Evolutionary conservation across 2,113 vertebrate species (phyloP).

Genomic region (Osmerus eperlanus): DNA sequence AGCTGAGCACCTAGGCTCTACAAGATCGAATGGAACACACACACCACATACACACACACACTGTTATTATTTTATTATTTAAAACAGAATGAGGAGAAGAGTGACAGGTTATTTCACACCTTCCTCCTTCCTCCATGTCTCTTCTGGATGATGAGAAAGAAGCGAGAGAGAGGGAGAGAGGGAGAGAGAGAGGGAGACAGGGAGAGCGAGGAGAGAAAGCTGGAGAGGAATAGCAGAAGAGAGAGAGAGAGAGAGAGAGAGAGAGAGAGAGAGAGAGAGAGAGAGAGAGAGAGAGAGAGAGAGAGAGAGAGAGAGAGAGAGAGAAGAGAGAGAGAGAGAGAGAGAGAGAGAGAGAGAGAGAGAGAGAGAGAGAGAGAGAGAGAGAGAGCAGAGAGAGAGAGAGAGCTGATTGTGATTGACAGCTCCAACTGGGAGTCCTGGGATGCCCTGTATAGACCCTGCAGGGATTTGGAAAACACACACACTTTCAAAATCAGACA

Average conservation of each 20-base stretch:
- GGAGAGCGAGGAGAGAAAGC: slow-evolving; percentile 12
- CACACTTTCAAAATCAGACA: neutral
- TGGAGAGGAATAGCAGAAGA: neutral
- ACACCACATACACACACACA: too few relatives aligned
- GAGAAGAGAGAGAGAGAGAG: neutral
- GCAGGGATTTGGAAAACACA: neutral
- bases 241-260: neutral
- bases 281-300: slow-evolving; percentile 17
- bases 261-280: too few relatives aligned
- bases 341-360: slow-evolving; percentile 15
- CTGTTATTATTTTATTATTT: too few relatives aligned
- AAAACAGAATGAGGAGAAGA: too few relatives aligned
- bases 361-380: slow-evolving; percentile 1
- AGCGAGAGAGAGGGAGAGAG: neutral
- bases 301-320: neutral
- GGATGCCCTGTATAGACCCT: slow-evolving; percentile 27
- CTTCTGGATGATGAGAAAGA: neutral
- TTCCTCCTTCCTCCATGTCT: too few relatives aligned
- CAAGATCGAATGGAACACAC: too few relatives aligned
- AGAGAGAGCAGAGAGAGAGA: slow-evolving; percentile 10
- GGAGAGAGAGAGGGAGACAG: neutral
- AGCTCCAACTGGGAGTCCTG: slow-evolving; percentile 31
- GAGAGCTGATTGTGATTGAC: slow-evolving; percentile 15
- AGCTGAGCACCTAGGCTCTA: too few relatives aligned
- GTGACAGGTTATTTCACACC: too few relatives aligned